phyloP scores from a whole-genome alignment of 2,888 invertebrate genomes.

The Sympetrum striolatum region DNA sequence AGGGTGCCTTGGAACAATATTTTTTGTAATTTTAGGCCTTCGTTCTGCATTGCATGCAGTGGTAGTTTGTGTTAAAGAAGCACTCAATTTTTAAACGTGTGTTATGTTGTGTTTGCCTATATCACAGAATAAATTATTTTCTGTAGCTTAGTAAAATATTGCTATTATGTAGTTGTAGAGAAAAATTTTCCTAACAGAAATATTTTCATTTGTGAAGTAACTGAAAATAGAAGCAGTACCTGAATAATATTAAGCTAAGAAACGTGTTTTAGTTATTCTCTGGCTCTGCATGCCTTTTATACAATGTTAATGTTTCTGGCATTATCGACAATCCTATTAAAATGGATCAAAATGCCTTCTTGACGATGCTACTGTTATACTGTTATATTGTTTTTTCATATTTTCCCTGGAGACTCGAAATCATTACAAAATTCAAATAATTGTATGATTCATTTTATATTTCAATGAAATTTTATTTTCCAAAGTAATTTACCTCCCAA shows the following conservation, averaged over 20 bases:
- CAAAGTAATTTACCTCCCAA: no score
- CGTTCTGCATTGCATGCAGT: not conserved
- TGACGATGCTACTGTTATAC: not conserved
- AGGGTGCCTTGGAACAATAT: conserved; percentile 32
- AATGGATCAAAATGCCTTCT: not conserved
- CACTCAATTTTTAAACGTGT: conserved; percentile 23
- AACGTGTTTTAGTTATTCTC: not conserved
- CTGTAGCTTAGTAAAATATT: not conserved
- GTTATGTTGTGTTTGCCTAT: conserved; percentile 18
- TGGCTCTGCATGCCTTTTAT: conserved; percentile 26
- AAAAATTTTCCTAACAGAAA: conserved; percentile 4
- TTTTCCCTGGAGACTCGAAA: no score
- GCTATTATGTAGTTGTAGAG: conserved; percentile 13
- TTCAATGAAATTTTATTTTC: no score
- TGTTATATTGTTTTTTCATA: not conserved
- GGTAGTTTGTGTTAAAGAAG: not conserved
- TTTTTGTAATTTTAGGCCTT: not conserved
- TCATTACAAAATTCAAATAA: no score
- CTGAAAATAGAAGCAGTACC: conserved; percentile 20
- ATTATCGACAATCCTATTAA: conserved; percentile 1
- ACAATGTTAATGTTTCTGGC: conserved; percentile 21
- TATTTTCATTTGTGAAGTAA: conserved; percentile 9
- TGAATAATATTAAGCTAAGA: conserved; percentile 2
- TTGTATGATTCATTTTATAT: no score
- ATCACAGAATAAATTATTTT: conserved; percentile 6